phyloP scores from a whole-genome alignment of 1,140 invertebrate genomes.

The Brachionus manjavacas region DNA sequence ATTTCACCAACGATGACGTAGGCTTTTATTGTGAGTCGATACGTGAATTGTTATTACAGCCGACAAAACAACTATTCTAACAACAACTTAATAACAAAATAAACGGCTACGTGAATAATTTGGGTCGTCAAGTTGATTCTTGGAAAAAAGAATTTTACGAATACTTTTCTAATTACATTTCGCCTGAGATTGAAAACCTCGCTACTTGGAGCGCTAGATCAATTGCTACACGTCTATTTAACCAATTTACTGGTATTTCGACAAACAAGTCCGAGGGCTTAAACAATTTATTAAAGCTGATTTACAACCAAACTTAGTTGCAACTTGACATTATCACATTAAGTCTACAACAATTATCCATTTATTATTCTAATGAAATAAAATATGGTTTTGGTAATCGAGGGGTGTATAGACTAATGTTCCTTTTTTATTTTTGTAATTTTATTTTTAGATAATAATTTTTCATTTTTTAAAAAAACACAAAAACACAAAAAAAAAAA shows the following conservation, averaged over 20 bases:
- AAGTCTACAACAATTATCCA: neutral
- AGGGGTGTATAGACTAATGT: neutral
- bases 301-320: neutral
- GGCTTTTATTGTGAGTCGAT: neutral
- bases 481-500: no score
- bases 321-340: neutral
- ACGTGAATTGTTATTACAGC: neutral
- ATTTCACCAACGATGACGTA: neutral
- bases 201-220: neutral
- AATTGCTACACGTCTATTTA: neutral
- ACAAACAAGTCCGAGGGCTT: neutral
- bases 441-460: no score
- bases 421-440: no score
- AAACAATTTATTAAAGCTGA: slow-evolving; percentile 3
- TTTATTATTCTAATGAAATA: slow-evolving; percentile 1
- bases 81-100: slow-evolving; percentile 2
- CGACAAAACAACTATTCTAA: neutral
- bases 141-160: slow-evolving; percentile 3
- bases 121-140: neutral
- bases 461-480: no score
- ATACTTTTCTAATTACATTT: neutral
- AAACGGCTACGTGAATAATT: neutral
- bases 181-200: neutral
- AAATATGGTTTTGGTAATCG: neutral
- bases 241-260: neutral